Percentiles rank a stretch among this genome's conserved stretches.
These are phyloP conservation scores for Ophthalmolycus amberensis DNA, from an alignment of 2,113 vertebrate species.

Conservation along the genomic window DNA sequence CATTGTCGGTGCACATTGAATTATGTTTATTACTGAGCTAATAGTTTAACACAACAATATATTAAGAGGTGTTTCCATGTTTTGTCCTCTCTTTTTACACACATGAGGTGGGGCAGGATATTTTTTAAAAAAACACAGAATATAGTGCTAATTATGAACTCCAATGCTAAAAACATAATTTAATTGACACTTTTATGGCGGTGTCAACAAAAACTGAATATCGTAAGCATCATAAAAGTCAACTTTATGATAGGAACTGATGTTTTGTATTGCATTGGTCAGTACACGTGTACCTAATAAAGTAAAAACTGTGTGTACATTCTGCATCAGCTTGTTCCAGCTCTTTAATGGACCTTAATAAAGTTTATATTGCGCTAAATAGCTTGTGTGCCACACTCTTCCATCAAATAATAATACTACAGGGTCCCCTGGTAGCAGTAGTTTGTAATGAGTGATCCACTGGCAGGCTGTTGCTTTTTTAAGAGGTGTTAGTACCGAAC, in stretches of 20 bases:
- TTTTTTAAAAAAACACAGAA: not conserved
- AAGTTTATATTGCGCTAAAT: not conserved
- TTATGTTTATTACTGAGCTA: not conserved
- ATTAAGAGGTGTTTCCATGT: no score
- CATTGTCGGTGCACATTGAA: not conserved
- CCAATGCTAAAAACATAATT: not conserved
- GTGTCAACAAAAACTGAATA: no score
- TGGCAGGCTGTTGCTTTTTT: not conserved
- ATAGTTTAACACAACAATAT: not conserved
- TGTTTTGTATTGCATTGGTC: no score
- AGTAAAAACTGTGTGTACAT: not conserved
- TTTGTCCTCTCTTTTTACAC: not conserved
- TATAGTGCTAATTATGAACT: not conserved
- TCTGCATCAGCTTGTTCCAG: not conserved
- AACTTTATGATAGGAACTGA: no score
- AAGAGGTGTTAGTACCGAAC: not conserved
- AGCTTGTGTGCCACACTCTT: not conserved
- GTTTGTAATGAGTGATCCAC: not conserved
- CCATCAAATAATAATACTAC: not conserved
- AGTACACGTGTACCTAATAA: no score
- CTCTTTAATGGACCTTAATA: not conserved
- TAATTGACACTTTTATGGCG: no score
- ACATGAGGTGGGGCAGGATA: not conserved
- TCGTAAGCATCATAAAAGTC: no score
- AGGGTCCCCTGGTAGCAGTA: no score